Evolutionary conservation across 2,797 vertebrate genomes (phyloP).

Genomic region (Threskiornis aethiopicus): DNA sequence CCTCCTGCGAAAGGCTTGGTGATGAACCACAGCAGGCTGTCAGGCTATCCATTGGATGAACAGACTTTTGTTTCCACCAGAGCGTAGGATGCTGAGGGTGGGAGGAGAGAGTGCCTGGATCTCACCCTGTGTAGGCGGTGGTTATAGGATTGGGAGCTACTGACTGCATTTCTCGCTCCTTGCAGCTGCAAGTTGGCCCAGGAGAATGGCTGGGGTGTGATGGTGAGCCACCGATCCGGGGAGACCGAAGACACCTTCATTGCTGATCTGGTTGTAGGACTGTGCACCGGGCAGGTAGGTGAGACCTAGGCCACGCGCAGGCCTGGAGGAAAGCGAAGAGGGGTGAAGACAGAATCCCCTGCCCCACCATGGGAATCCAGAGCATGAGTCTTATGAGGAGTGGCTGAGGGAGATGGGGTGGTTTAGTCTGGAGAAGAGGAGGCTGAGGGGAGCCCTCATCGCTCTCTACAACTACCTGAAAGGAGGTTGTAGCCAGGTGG

Average conservation of each 20-base stretch:
- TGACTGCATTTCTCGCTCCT: neutral
- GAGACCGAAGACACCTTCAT: slow-evolving; percentile 95
- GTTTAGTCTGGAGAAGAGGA: too few relatives aligned
- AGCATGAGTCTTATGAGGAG: too few relatives aligned
- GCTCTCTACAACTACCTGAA: too few relatives aligned
- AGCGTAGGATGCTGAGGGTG: neutral
- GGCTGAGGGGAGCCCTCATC: too few relatives aligned
- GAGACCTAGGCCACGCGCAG: neutral
- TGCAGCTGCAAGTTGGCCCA: slow-evolving; percentile 91
- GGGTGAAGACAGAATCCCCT: neutral
- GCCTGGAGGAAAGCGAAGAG: neutral
- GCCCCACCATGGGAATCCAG: neutral
- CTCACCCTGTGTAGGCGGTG: neutral
- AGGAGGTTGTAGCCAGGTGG: too few relatives aligned
- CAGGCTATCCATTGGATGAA: fast-evolving
- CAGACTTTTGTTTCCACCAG: neutral
- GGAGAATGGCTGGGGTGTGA: slow-evolving; percentile 94
- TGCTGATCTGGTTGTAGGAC: slow-evolving; percentile 91
- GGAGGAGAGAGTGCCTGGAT: neutral
- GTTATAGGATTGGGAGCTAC: neutral
- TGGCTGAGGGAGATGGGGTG: too few relatives aligned
- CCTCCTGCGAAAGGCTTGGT: neutral
- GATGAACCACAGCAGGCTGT: neutral
- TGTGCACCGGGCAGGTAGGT: slow-evolving; percentile 92
- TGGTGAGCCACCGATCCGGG: slow-evolving; percentile 94